Evolutionary conservation across 2,888 invertebrate genomes (phyloP), one percentile per base, ranked within the genome.

Genomic region (Leptopilina drosophilae): DNA sequence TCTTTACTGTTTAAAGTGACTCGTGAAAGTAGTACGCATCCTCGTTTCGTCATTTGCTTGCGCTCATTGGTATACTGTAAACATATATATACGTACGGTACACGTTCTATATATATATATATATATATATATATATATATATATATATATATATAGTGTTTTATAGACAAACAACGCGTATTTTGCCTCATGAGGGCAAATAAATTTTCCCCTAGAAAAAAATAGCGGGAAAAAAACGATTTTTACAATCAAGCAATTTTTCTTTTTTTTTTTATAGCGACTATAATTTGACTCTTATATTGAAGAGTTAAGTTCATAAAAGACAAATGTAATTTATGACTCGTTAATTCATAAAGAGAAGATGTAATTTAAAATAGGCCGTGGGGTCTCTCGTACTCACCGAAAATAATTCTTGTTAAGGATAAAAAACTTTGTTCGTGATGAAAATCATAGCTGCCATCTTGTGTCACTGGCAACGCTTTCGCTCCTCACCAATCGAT

Each of bases 1-100:
- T 33, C 56, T 73, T 73, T 73, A 56, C 9, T 33, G 20, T 73
- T 56, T 33, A n/a, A 33, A 67, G 77, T 20, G 20, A 77, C 79
- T 82, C 81, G 81, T 80, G 84, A 85, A 85, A 85, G 85, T 85
- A 84, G 85, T 84, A 82, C 85, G 83, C 81, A 84, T 83, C 85
- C 84, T 85, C 84, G 79, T 85, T 85, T 84, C 84, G 77, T 84
- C 83, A 82, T 82, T 42, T 83, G 81, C 49, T 49, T 1, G 0
- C 12, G 49, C 9, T 49, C 49, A 49, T 49, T 49, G 49, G 11
- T 49, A 82, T 81, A 83, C 80, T 83, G 80, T 81, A 82, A 26
- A 53, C 81, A 80, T 82, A 20, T 20, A 20, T 20, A 20, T 20
- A 20, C 20, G 81, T 84, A 85, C 85, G 85, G 85, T 84, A 80